phyloP scores from a whole-genome alignment of 2,113 vertebrate species.

The Nanorana parkeri region DNA sequence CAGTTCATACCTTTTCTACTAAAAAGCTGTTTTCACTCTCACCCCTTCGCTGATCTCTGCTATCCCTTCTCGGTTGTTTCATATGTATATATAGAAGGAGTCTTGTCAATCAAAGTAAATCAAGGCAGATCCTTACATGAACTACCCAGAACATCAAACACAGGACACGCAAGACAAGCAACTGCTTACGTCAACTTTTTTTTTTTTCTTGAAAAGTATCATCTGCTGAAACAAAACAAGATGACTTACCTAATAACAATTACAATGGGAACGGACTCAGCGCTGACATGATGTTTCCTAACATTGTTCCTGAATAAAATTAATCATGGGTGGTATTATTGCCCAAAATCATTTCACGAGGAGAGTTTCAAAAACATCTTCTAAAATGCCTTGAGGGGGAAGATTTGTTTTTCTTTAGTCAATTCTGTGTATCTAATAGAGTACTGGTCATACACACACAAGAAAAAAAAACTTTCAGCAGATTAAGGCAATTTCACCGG shows the following conservation, averaged over 20 bases:
- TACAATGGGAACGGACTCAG: conserved; percentile 59
- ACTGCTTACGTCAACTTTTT: conserved; percentile 66
- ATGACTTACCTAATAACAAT: conserved; percentile 65
- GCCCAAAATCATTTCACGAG: not conserved
- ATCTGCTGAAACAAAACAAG: conserved; percentile 67
- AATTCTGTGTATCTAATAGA: too few relatives aligned
- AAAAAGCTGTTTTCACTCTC: conserved; percentile 52
- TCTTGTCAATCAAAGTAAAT: conserved; percentile 72
- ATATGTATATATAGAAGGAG: conserved; percentile 74
- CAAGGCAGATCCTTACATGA: conserved; percentile 74
- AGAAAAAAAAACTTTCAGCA: too few relatives aligned
- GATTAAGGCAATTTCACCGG: too few relatives aligned
- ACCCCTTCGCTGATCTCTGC: conserved; percentile 55
- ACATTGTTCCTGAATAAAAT: not conserved
- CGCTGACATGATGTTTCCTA: conserved; percentile 35
- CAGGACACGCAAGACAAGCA: conserved; percentile 61
- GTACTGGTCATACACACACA: too few relatives aligned
- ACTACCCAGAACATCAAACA: conserved; percentile 69
- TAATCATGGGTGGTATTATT: not conserved
- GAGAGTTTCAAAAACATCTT: not conserved
- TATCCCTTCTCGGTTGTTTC: conserved; percentile 62
- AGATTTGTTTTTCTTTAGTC: not conserved
- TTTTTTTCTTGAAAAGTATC: conserved; percentile 60
- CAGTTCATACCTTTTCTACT: conserved; percentile 28
- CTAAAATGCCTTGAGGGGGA: not conserved